Base-by-base conservation (phyloP, 2,888 invertebrate species). In the Drosophila tripunctata region DNA sequence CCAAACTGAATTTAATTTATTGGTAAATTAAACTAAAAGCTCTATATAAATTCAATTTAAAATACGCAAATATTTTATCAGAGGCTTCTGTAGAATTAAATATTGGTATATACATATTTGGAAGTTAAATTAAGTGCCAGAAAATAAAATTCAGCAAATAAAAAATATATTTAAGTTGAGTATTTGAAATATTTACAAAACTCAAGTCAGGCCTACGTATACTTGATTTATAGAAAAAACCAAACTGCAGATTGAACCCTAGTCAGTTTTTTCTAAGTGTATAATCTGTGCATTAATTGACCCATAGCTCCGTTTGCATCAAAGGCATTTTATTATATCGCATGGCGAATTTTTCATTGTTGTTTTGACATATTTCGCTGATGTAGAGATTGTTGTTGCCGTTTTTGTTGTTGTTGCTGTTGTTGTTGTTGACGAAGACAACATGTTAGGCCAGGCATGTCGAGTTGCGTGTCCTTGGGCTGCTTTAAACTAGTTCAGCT, bases 401-500 rank as follows among this genome's bases (percentile, higher is more conserved):
- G n/a, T n/a, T n/a, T n/a, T n/a, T n/a, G n/a, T n/a, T n/a, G n/a
- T n/a, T n/a, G n/a, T n/a, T n/a, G n/a, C n/a, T 27, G 21, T 48
- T 63, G 55, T 56, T 30, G 52, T 40, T 48, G 62, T 22, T 47
- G 60, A 54, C 50, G 75, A 61, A 64, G 73, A 72, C 72, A 76
- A 67, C 64, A 62, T 73, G 73, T 58, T 64, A 75, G 64, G 67
- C 72, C 35, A 67, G 71, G 50, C 71, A 75, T 75, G 75, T 54
- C 41, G 69, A 43, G 61, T 30, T 5, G 27, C 35, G 54, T 84
- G 81, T 75, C 81, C 87, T 81, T 81, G 81, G 72, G 81, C 85
- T 75, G 78, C 61, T 68, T 86, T 73, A 73, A 73, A 76, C 83
- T 72, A 79, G 80, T 76, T 65, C 69, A 76, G 58, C 63, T 36